Conservation (phyloP, 2,113 vertebrate genomes). For the Falcunculus frontatus region DNA sequence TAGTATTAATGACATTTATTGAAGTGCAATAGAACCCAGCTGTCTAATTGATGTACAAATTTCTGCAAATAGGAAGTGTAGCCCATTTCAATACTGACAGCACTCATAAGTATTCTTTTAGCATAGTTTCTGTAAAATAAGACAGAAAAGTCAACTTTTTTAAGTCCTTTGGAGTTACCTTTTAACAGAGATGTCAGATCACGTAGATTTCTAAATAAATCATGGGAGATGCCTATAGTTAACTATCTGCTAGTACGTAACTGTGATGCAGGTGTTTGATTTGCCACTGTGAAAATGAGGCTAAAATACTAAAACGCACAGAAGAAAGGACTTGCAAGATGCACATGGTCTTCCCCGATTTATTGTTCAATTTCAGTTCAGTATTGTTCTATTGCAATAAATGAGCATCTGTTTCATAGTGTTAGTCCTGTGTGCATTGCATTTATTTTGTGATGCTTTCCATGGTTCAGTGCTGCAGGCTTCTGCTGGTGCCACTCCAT, state of each 20-base stretch:
- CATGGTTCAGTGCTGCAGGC: not conserved
- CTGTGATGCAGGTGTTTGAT: not conserved
- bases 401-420: not conserved
- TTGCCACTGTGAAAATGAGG: not conserved
- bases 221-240: not conserved
- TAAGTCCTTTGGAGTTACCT: not conserved
- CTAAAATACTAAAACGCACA: not conserved
- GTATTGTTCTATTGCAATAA: not conserved
- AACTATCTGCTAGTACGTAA: not conserved
- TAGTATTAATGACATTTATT: not conserved
- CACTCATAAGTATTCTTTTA: not conserved
- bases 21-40: not conserved
- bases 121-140: not conserved
- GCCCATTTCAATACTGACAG: not conserved
- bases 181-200: not conserved
- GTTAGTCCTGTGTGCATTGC: fast-evolving
- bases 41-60: not conserved
- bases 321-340: not conserved
- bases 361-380: not conserved
- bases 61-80: not conserved
- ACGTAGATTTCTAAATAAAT: not conserved
- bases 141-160: not conserved
- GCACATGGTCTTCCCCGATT: fast-evolving
- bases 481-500: not conserved
- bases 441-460: not conserved